These are phyloP conservation scores for Rhabditophanes sp. DNA, from an alignment of 2,888 invertebrate species.

Conservation along the genomic window DNA sequence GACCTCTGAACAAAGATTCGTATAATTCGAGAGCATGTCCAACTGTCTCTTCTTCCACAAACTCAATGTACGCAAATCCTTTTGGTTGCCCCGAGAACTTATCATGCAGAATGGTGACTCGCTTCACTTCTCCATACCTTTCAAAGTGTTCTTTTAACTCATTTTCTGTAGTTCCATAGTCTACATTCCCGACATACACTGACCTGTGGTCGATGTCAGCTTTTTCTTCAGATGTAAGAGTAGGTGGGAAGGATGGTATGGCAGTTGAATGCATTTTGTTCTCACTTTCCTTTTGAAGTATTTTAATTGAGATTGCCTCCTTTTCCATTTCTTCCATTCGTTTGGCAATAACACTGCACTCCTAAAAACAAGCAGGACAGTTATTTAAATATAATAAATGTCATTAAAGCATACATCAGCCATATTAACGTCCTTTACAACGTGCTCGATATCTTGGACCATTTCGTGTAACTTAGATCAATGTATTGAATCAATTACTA, in stretches of 20 bases:
- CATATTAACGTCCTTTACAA: too few relatives aligned
- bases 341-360: slow-evolving; percentile 88
- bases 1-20: slow-evolving; percentile 86
- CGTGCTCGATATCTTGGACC: too few relatives aligned
- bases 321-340: slow-evolving; percentile 97
- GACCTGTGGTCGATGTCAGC: slow-evolving; percentile 90
- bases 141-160: slow-evolving; percentile 96
- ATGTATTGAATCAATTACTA: too few relatives aligned
- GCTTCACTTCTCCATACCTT: slow-evolving; percentile 93
- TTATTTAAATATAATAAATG: too few relatives aligned
- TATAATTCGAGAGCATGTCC: slow-evolving; percentile 95
- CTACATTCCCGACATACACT: slow-evolving; percentile 61
- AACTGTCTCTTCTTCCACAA: slow-evolving; percentile 89
- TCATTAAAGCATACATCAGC: too few relatives aligned
- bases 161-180: slow-evolving; percentile 95
- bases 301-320: slow-evolving; percentile 91
- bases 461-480: too few relatives aligned
- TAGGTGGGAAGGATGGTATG: slow-evolving; percentile 23
- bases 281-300: slow-evolving; percentile 91
- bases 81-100: slow-evolving; percentile 98
- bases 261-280: slow-evolving; percentile 77
- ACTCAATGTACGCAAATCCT: slow-evolving; percentile 98
- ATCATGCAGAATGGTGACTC: slow-evolving; percentile 96
- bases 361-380: too few relatives aligned
- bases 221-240: slow-evolving; percentile 81